These are phyloP conservation scores for Brienomyrus brachyistius DNA, from an alignment of 2,113 vertebrate species.

Conservation along the genomic window DNA sequence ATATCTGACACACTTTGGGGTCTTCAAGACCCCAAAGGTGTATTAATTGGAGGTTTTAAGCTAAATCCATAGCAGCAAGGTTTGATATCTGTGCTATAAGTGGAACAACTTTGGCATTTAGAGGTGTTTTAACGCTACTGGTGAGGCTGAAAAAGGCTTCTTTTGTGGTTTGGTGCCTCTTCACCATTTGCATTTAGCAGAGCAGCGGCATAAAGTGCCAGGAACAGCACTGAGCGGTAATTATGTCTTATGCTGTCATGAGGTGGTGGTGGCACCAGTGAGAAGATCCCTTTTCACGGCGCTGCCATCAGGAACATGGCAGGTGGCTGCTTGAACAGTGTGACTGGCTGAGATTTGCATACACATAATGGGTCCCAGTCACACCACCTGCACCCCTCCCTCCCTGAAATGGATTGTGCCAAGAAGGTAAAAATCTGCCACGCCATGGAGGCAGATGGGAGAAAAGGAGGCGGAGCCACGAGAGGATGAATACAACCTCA, in stretches of 20 bases:
- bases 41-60: neutral
- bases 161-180: neutral
- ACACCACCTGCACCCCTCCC: neutral
- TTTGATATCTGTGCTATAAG: neutral
- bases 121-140: neutral
- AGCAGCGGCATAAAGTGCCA: neutral
- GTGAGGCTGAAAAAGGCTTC: neutral
- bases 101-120: neutral
- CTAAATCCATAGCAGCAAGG: neutral
- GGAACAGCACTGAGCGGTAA: neutral
- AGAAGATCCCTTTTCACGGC: neutral
- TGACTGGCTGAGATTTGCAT: neutral
- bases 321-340: neutral
- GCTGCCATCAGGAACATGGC: neutral
- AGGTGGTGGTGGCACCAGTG: neutral
- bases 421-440: neutral
- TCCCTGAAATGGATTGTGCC: neutral
- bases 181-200: neutral
- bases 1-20: neutral
- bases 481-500: neutral
- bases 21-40: neutral
- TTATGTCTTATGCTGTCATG: neutral
- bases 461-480: neutral
- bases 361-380: neutral
- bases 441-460: neutral